These are phyloP conservation scores for Coleophora flavipennella DNA, from an alignment of 2,888 invertebrate genomes.

Conservation along the genomic window DNA sequence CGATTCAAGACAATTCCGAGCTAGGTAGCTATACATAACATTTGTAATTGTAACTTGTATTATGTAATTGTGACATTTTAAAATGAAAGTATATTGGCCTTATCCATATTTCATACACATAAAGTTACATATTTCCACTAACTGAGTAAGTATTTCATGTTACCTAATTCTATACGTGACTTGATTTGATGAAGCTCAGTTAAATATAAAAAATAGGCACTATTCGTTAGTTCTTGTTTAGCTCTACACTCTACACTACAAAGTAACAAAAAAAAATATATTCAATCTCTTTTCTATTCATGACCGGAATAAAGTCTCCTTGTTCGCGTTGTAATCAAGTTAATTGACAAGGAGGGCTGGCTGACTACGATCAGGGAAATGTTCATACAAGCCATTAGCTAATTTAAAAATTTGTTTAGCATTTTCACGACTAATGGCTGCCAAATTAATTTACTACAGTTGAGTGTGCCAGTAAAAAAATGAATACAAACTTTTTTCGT, in stretches of 20 bases:
- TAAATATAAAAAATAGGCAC: constrained; percentile 7
- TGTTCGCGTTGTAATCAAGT: background rate
- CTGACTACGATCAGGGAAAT: background rate
- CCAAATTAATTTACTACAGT: background rate
- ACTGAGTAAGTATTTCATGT: background rate
- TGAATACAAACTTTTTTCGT: constrained; percentile 23
- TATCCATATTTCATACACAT: background rate
- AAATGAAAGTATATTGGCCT: background rate
- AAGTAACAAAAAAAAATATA: background rate
- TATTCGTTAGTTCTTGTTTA: constrained; percentile 3
- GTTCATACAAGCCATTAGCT: constrained; percentile 1
- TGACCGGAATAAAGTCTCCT: too few species aligned
- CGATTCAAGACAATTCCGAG: too few species aligned
- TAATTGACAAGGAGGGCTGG: background rate
- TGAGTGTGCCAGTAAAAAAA: constrained; percentile 18
- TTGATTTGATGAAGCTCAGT: constrained; percentile 27
- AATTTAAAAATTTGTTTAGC: constrained; percentile 5
- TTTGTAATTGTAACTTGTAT: too few species aligned
- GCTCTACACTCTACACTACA: background rate
- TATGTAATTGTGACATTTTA: too few species aligned
- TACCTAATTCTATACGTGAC: constrained; percentile 34
- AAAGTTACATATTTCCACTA: background rate
- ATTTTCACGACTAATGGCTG: constrained; percentile 3
- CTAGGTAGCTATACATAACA: too few species aligned
- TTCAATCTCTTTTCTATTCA: background rate